Evolutionary conservation across 2,797 vertebrate genomes (phyloP).

Genomic region (Balearica regulorum): DNA sequence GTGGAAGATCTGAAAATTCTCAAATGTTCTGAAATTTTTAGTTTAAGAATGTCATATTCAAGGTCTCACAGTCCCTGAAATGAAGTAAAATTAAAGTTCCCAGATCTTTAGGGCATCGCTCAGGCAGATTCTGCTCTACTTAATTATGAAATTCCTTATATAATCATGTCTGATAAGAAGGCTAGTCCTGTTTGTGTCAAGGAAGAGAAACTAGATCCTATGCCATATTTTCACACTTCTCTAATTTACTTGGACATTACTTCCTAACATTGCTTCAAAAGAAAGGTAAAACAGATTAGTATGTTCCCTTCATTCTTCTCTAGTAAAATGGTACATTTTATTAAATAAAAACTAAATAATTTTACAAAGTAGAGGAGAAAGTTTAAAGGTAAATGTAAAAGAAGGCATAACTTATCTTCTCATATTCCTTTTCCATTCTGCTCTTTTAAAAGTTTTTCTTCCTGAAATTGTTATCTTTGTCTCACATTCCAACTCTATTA

Average conservation of each 20-base stretch:
- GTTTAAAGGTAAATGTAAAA: background rate
- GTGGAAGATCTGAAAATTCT: background rate
- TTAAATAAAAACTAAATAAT: background rate
- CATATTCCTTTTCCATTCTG: background rate
- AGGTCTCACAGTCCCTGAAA: background rate
- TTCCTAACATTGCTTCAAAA: background rate
- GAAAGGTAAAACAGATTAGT: background rate
- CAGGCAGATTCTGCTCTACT: background rate
- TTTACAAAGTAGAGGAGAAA: background rate
- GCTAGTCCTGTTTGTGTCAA: background rate
- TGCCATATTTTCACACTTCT: constrained; percentile 14
- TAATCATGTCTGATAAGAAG: background rate
- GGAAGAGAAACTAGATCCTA: constrained; percentile 1
- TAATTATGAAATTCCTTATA: background rate
- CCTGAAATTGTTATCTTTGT: background rate
- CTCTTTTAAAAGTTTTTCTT: background rate
- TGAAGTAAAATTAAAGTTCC: background rate
- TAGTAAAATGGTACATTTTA: background rate
- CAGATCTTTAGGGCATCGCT: background rate
- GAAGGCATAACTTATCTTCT: background rate
- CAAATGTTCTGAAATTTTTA: background rate
- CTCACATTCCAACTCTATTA: background rate
- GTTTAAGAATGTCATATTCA: background rate
- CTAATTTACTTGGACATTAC: background rate
- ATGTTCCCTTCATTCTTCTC: background rate